Percentiles rank a stretch among this genome's conserved stretches.
phyloP scores from a whole-genome alignment of 2,888 invertebrate species.

The Drosophila yooni region DNA sequence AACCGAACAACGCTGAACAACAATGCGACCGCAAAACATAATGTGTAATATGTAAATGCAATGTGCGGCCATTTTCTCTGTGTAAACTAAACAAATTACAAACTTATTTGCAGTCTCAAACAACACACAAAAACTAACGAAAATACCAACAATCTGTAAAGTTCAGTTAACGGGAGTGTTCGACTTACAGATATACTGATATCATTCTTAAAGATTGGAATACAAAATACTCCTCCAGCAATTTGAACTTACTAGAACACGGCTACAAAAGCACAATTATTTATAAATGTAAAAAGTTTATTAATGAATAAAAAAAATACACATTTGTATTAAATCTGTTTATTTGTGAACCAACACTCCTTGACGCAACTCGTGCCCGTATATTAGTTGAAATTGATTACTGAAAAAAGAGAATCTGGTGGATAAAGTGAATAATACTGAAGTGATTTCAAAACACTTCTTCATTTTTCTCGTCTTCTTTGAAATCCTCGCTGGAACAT shows the following conservation, averaged over 20 bases:
- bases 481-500: not conserved
- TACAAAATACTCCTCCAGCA: too few species aligned
- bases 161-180: too few species aligned
- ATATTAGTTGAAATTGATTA: not conserved
- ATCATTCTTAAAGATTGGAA: not conserved
- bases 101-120: conserved; percentile 60
- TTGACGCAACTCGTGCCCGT: not conserved
- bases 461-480: not conserved
- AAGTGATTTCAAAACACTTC: not conserved
- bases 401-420: not conserved
- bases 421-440: not conserved
- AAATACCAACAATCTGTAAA: not conserved
- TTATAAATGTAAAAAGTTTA: too few species aligned
- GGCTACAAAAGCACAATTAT: too few species aligned
- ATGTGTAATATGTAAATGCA: conserved; percentile 65
- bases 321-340: too few species aligned
- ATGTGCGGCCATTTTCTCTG: conserved; percentile 55
- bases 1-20: conserved; percentile 37
- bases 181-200: conserved; percentile 5
- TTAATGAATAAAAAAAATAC: too few species aligned
- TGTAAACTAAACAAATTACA: conserved; percentile 73
- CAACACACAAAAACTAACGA: conserved; percentile 7
- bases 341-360: too few species aligned
- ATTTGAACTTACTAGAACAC: too few species aligned
- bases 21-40: conserved; percentile 65